Evolutionary conservation across 1,140 invertebrate genomes (phyloP), one percentile per base, ranked within the genome.

Genomic region (Drosophila repleta): DNA sequence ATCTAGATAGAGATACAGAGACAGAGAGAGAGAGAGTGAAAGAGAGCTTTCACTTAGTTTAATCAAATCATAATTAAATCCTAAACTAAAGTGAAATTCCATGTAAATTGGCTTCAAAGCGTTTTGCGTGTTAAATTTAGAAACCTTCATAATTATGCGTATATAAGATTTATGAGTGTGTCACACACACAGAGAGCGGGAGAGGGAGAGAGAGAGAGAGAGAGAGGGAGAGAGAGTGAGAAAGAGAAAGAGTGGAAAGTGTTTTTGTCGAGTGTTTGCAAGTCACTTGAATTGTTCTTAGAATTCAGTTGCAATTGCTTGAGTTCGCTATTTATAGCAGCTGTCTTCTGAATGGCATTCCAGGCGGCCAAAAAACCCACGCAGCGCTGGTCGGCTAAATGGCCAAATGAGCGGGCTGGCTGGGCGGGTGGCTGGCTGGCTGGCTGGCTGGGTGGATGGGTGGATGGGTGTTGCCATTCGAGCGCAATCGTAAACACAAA

Each of bases 301-400:
- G 72, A 66, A 73, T 76, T 83, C 49, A 68, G 73, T 62, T 83
- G 80, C 76, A 85, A 70, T 83, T 74, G 57, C 66, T 60, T 58
- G 66, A 58, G 51, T 72, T 66, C 53, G 53, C 82, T 87, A 87
- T 85, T 87, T 87, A 82, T 85, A 81, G 78, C 52, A 63, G 41
- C 55, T 80, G 77, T 85, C 78, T 82, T 78, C 78, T 82, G 60
- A 82, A 87, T 87, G 78, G 70, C 78, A 85, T 87, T 75, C 71
- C 63, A 63, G 72, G 65, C 41, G 52, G 52, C 29, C 46, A 26
- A 29, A 51, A 53, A 52, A 37, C 62, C 62, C 68, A 64, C 66
- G 32, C 66, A 64, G 61, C 20, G 35, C 11, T 11, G 35, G 51
- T 21, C 7, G 62, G 21, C 11, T 8, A 17, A 17, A 17, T 10